phyloP scores from a whole-genome alignment of 2,113 vertebrate genomes.

The Callorhinus ursinus region DNA sequence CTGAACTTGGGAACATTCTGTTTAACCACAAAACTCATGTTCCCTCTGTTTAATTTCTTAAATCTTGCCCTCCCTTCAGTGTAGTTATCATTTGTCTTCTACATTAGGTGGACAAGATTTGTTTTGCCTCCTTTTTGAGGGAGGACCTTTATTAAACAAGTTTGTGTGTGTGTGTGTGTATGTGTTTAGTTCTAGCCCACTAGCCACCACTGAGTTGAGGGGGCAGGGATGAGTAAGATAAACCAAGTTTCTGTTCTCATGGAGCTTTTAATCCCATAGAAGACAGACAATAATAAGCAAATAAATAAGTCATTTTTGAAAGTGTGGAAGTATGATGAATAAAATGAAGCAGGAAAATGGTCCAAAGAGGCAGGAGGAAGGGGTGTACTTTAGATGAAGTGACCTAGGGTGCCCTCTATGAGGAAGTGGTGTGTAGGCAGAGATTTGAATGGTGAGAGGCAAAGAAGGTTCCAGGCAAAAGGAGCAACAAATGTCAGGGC shows the following conservation, averaged over 20 bases:
- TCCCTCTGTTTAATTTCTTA: neutral
- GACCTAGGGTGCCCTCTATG: accelerated
- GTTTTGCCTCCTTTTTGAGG: neutral
- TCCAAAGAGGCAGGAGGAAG: neutral
- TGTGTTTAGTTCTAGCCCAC: neutral
- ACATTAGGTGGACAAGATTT: neutral
- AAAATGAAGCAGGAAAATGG: neutral
- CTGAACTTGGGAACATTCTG: slow-evolving; percentile 17
- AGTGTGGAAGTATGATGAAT: neutral
- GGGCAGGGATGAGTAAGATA: neutral
- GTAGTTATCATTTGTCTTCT: neutral
- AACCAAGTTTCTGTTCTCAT: neutral
- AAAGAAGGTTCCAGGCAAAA: neutral
- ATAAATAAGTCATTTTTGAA: neutral
- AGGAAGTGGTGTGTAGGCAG: neutral
- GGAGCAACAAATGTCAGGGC: neutral
- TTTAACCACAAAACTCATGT: slow-evolving; percentile 14
- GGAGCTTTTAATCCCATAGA: neutral
- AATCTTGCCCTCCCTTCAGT: neutral
- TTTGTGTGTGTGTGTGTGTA: neutral
- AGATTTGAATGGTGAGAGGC: neutral
- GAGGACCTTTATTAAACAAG: neutral
- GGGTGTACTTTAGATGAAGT: neutral
- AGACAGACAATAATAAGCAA: neutral
- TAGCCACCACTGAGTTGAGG: neutral